phyloP scores from a whole-genome alignment of 2,888 invertebrate species.

The Athrips mouffetella region DNA sequence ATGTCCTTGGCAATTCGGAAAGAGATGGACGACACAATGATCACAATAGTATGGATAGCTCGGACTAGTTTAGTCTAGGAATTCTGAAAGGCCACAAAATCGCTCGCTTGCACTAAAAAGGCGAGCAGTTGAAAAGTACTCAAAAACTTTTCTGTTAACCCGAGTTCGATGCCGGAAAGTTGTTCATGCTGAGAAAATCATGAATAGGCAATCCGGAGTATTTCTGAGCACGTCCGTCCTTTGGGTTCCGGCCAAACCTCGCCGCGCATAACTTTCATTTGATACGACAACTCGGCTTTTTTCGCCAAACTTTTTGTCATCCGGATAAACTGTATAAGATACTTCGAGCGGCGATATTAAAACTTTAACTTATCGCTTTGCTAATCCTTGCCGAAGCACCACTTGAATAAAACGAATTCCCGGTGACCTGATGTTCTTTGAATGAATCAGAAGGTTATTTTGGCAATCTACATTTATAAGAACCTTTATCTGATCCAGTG shows the following conservation, averaged over 20 bases:
- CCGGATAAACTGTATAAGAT: constrained; percentile 24
- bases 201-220: constrained; percentile 65
- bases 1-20: neutral
- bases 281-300: constrained; percentile 30
- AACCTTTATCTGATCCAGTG: constrained; percentile 8
- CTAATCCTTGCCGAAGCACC: constrained; percentile 2
- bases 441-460: constrained; percentile 1
- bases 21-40: constrained; percentile 4
- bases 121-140: constrained; percentile 33
- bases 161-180: constrained; percentile 41
- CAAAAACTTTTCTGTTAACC: constrained; percentile 37
- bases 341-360: constrained; percentile 21
- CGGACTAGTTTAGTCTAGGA: neutral
- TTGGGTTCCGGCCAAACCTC: constrained; percentile 55
- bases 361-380: constrained; percentile 18
- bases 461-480: neutral
- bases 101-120: constrained; percentile 29
- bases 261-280: constrained; percentile 45
- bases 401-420: constrained; percentile 5
- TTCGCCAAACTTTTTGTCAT: constrained; percentile 27
- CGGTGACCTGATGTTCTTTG: neutral
- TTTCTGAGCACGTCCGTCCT: constrained; percentile 62
- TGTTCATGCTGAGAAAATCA: constrained; percentile 47
- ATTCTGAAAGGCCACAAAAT: constrained; percentile 14
- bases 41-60: neutral